Percentiles rank a stretch among this genome's conserved stretches.
phyloP scores from a whole-genome alignment of 2,797 vertebrate genomes.

The Poeciliopsis infans region DNA sequence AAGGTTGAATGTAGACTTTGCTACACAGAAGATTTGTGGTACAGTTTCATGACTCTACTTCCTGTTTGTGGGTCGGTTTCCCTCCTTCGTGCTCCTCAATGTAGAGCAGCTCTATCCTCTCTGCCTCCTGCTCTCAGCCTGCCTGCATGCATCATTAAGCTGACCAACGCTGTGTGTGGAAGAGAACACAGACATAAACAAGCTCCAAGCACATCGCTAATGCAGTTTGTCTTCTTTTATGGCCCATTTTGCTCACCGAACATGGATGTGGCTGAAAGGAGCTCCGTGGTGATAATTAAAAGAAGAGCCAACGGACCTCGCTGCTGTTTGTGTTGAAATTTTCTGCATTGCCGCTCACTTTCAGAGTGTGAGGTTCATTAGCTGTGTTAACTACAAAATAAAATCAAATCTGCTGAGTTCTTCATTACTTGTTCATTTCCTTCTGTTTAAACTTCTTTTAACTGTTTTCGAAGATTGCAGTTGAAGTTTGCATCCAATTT shows the following conservation, averaged over 20 bases:
- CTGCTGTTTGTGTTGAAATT: slow-evolving; percentile 30
- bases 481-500: slow-evolving; percentile 9
- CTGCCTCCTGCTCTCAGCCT: slow-evolving; percentile 36
- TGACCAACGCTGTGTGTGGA: slow-evolving; percentile 41
- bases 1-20: neutral
- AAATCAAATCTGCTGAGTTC: slow-evolving; percentile 28
- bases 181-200: slow-evolving; percentile 58
- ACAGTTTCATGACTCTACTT: slow-evolving; percentile 26
- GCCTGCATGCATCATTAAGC: slow-evolving; percentile 71
- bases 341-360: slow-evolving; percentile 48
- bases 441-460: neutral
- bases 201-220: slow-evolving; percentile 61
- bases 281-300: slow-evolving; percentile 54
- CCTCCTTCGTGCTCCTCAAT: slow-evolving; percentile 34
- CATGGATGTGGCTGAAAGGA: slow-evolving; percentile 54
- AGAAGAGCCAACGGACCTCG: slow-evolving; percentile 7
- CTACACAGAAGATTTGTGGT: neutral
- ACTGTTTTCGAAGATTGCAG: neutral
- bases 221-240: slow-evolving; percentile 70
- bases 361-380: slow-evolving; percentile 31
- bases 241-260: slow-evolving; percentile 59
- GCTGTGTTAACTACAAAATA: neutral
- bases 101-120: slow-evolving; percentile 35
- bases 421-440: slow-evolving; percentile 11
- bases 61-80: slow-evolving; percentile 27